A percentile compares a stretch with the other conserved stretches of the same genome.
These are phyloP conservation scores for Drosophila suboccidentalis DNA, from an alignment of 2,888 invertebrate species.

Conservation along the genomic window DNA sequence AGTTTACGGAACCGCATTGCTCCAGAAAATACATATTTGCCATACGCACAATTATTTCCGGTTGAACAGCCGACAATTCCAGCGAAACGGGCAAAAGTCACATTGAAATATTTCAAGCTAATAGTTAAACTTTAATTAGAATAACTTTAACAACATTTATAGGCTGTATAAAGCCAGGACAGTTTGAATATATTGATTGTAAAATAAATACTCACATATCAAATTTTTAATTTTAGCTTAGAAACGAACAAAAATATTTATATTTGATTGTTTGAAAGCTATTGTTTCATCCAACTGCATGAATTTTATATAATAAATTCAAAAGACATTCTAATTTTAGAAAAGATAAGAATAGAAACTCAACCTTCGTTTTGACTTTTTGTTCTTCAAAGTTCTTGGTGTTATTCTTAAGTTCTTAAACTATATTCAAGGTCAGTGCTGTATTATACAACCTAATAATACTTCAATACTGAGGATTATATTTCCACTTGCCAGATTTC, in stretches of 20 bases:
- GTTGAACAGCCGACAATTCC: slow-evolving; percentile 25
- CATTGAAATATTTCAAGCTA: slow-evolving; percentile 32
- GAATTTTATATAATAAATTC: background rate
- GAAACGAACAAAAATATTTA: background rate
- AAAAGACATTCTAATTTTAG: slow-evolving; percentile 20
- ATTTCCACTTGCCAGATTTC: background rate
- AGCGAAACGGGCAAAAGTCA: slow-evolving; percentile 1
- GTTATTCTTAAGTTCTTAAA: background rate
- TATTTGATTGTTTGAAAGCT: background rate
- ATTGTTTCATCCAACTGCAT: background rate
- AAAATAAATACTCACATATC: background rate
- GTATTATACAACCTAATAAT: background rate
- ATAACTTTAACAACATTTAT: slow-evolving; percentile 1
- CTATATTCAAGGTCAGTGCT: slow-evolving; percentile 6
- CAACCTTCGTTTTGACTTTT: slow-evolving; percentile 5
- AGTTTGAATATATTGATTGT: background rate
- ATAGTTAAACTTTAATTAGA: slow-evolving; percentile 9
- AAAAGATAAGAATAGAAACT: slow-evolving; percentile 11
- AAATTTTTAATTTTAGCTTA: no score
- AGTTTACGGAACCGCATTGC: slow-evolving; percentile 58
- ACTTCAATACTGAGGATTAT: slow-evolving; percentile 3
- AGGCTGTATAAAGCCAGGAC: background rate
- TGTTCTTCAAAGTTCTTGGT: background rate
- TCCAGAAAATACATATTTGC: slow-evolving; percentile 23
- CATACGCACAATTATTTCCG: slow-evolving; percentile 61